Conservation (phyloP, 2,113 vertebrate species). For the Aepyceros melampus region DNA sequence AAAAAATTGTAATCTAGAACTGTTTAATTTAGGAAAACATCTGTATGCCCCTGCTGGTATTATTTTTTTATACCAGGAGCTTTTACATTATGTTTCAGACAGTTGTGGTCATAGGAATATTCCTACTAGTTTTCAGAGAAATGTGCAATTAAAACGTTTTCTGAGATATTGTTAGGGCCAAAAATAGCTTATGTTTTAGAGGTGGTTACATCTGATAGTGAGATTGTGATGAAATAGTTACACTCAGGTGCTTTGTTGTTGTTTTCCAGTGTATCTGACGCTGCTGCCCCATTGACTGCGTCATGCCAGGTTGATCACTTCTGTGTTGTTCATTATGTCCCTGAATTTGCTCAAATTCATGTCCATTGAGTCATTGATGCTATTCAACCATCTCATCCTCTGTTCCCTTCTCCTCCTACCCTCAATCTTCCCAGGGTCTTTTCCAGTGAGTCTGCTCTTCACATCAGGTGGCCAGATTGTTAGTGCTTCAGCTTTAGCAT, state of each 20-base stretch:
- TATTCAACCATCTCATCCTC: neutral
- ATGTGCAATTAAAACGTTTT: constrained; percentile 3
- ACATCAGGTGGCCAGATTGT: neutral
- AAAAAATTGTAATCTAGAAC: neutral
- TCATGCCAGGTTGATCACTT: neutral
- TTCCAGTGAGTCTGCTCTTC: neutral
- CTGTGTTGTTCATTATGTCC: neutral
- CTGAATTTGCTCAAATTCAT: neutral
- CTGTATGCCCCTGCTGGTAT: neutral
- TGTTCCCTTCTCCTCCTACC: neutral
- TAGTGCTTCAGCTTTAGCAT: neutral
- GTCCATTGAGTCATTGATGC: neutral
- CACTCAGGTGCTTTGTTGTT: neutral
- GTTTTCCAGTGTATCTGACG: neutral
- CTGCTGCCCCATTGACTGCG: neutral
- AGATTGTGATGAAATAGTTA: neutral
- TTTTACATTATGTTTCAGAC: constrained; percentile 21
- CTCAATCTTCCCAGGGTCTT: neutral
- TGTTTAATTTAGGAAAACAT: neutral
- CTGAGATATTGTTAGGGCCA: neutral
- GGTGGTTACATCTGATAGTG: neutral
- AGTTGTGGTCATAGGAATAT: neutral
- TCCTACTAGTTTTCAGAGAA: constrained; percentile 29
- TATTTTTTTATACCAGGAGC: constrained; percentile 1
- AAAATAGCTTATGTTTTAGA: constrained; percentile 20